Evolutionary conservation across 2,888 invertebrate genomes (phyloP), one percentile per base, ranked within the genome.

Genomic region (Stenoptilia bipunctidactyla): DNA sequence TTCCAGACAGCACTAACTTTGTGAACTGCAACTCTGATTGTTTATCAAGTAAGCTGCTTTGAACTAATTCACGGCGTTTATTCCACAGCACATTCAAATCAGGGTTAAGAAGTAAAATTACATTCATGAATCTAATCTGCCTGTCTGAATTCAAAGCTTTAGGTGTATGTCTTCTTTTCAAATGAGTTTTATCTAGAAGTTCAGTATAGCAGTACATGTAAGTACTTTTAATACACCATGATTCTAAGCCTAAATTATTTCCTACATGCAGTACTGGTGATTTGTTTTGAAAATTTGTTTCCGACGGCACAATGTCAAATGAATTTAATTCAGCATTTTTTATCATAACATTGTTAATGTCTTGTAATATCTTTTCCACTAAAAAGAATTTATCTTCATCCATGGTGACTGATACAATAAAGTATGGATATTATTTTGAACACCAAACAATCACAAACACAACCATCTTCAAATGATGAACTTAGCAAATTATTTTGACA

Each of bases 211-310:
- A 90, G 72, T 94, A 92, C 61, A 90, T 87, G 63, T 92, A 96
- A 6, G 97, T 88, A 64, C 94, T 92, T 64, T 92, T 92, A 15
- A 95, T 89, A 74, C 96, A 94, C 97, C 97, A 97, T 1, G 93
- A 92, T 56, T 97, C 97, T 47, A 97, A 65, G 0, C 93, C 97
- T 36, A 97, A 76, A 58, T 92, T 91, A 61, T 94, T 92, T 44
- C 92, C 91, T 41, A 89, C 86, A 66, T 93, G 90, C 48, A 94
- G 75, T 13, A 97, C 92, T 15, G 97, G 97, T 8, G 95, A 95
- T 60, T 92, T 93, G 66, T 97, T 97, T 45, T 65, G 65, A 57
- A 86, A 86, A 59, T 90, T 89, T 39, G 88, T 87, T 45, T 92
- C 91, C 49, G 91, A 89, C 4, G 93, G 92, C 49, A 97, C 87